These are phyloP conservation scores for Chrysotoxum bicinctum DNA, from an alignment of 2,888 invertebrate species.

Conservation along the genomic window DNA sequence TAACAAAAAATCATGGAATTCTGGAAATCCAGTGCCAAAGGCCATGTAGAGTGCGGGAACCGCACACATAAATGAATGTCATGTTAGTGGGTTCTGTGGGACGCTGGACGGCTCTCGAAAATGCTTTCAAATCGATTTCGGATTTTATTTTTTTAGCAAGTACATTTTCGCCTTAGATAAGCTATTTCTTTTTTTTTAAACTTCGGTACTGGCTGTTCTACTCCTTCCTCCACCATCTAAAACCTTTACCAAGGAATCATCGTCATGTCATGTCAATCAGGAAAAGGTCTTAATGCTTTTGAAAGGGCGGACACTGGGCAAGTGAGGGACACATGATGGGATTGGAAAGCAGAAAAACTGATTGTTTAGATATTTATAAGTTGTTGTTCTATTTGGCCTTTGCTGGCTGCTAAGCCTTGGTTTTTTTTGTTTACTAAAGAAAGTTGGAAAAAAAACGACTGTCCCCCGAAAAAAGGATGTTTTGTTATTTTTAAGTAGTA, in stretches of 20 bases:
- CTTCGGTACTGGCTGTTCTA: neutral
- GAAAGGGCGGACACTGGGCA: neutral
- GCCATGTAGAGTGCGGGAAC: neutral
- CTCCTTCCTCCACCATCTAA: neutral
- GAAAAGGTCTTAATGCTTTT: constrained; percentile 23
- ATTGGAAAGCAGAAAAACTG: constrained; percentile 46
- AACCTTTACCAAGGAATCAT: constrained; percentile 6
- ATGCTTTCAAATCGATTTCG: constrained; percentile 60
- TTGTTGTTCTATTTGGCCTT: constrained; percentile 33
- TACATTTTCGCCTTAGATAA: constrained; percentile 33
- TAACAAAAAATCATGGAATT: neutral
- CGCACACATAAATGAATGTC: neutral
- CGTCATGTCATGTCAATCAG: constrained; percentile 58
- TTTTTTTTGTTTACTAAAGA: neutral
- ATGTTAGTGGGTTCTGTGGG: neutral
- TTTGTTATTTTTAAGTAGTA: constrained; percentile 9
- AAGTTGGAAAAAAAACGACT: constrained; percentile 14
- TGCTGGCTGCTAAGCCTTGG: neutral
- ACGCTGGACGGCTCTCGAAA: constrained; percentile 21
- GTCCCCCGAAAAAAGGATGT: constrained; percentile 39
- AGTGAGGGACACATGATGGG: constrained; percentile 32
- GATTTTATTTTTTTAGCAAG: constrained; percentile 46
- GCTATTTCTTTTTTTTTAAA: neutral
- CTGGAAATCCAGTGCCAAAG: neutral
- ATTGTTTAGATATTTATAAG: constrained; percentile 49